phyloP scores from a whole-genome alignment of 2,113 vertebrate genomes.

The Malurus melanocephalus region DNA sequence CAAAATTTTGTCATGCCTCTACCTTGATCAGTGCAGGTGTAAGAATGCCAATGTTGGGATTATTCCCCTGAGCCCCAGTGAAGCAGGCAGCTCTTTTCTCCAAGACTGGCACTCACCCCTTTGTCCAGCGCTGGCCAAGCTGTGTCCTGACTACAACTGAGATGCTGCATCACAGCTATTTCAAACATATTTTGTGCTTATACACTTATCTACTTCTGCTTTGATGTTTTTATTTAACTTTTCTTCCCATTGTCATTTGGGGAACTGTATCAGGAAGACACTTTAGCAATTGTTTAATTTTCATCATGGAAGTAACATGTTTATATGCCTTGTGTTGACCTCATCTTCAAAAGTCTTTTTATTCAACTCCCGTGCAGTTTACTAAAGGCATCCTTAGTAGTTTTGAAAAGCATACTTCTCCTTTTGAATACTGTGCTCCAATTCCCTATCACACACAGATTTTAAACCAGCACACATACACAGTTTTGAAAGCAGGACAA shows the following conservation, averaged over 20 bases:
- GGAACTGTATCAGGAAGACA: not conserved
- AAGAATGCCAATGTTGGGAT: not conserved
- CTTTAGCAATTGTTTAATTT: not conserved
- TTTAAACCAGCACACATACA: not conserved
- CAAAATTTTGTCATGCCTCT: not conserved
- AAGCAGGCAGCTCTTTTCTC: not conserved
- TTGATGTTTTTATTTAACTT: not conserved
- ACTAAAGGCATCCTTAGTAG: not conserved
- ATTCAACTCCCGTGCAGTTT: not conserved
- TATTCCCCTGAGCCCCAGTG: not conserved
- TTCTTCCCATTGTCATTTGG: not conserved
- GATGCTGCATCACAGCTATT: not conserved
- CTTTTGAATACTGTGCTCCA: not conserved
- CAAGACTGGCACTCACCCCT: not conserved
- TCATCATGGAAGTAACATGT: accelerated
- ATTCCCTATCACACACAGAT: not conserved
- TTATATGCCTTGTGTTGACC: not conserved
- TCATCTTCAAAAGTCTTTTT: not conserved
- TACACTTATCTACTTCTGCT: not conserved
- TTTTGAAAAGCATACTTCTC: not conserved
- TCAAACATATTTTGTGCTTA: not conserved
- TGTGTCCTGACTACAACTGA: not conserved
- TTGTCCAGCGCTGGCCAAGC: not conserved
- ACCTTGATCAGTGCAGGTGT: not conserved
- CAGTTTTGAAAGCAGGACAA: not conserved